Base-by-base conservation (phyloP, 2,113 vertebrate species). In the Columbina picui region DNA sequence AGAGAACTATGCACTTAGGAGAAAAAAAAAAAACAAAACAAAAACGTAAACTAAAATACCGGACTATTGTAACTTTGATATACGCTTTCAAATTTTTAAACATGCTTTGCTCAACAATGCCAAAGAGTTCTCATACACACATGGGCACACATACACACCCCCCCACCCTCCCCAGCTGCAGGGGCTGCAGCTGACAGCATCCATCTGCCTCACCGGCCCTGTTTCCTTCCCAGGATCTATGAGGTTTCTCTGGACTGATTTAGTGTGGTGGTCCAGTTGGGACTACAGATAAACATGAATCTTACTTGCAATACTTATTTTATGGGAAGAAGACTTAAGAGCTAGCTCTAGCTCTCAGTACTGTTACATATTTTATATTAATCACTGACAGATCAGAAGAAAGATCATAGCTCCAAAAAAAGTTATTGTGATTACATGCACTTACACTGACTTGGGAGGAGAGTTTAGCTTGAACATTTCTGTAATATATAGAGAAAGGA, bases 141-240 rank as follows among this genome's bases (percentile, higher is more conserved):
- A 7, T 0, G 6, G 7, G 3, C 8, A 4, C 2, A 4, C 38
- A 36, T 75, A 39, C 29, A 67, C 43, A 47, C 22, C 50, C 4
- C 4, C 14, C 7, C 1, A 1, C 36, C 43, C 21, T 73, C 16
- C 21, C 41, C 1, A 1, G 12, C 25, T 2, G 1, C 9, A 18
- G 30, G 16, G 17, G 4, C 32, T 47, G 17, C 1, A 36, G 15
- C 36, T 1, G 1, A 4, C 3, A 78, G 53, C 11, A 63, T 5
- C 2, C 20, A 12, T 17, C 50, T 75, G 29, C 13, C 32, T 73
- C 4, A 0, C 14, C 39, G 11, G 38, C 10, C 3, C 8, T 3
- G 0, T 47, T 21, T 55, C 10, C 17, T 55, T 5, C 26, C 11
- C 7, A 7, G 43, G 12, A 10, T 38, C 12, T 8, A 19, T 55